These are phyloP conservation scores for Myotis vivesi DNA, from an alignment of 2,797 vertebrate species.

Conservation along the genomic window DNA sequence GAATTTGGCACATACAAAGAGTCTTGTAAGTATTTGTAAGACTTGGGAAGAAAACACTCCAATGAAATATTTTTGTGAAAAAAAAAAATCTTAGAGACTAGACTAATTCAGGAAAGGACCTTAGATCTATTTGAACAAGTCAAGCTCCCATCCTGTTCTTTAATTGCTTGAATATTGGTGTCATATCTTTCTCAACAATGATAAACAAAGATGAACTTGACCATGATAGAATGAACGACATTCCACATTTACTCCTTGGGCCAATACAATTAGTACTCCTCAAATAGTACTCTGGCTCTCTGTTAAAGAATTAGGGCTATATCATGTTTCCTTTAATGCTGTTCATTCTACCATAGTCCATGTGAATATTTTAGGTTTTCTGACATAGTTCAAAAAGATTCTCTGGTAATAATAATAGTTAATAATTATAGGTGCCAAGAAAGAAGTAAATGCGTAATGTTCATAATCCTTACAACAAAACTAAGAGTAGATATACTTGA, in stretches of 20 bases:
- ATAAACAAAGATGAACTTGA: constrained; percentile 45
- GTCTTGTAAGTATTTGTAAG: constrained; percentile 57
- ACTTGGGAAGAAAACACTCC: constrained; percentile 40
- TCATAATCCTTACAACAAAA: constrained; percentile 39
- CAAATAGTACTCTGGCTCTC: constrained; percentile 15
- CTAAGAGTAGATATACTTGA: constrained; percentile 16
- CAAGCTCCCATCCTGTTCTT: constrained; percentile 44
- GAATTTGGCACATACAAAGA: constrained; percentile 40
- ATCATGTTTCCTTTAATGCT: constrained; percentile 29
- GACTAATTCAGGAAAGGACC: constrained; percentile 28
- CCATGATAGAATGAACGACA: no score
- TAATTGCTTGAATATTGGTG: constrained; percentile 31
- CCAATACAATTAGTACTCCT: constrained; percentile 38
- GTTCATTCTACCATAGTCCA: constrained; percentile 13
- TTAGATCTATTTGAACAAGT: constrained; percentile 50
- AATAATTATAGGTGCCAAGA: constrained; percentile 14
- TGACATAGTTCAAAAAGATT: background rate
- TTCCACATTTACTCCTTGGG: constrained; percentile 23
- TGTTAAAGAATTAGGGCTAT: background rate
- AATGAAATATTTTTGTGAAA: constrained; percentile 50
- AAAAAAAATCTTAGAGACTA: constrained; percentile 37
- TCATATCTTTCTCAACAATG: constrained; percentile 39
- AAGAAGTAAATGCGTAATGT: constrained; percentile 40
- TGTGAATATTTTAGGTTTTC: constrained; percentile 50
- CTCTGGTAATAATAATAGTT: constrained; percentile 25